phyloP scores from a whole-genome alignment of 92 coral and sea anemone genomes.

The Metridium senile region DNA sequence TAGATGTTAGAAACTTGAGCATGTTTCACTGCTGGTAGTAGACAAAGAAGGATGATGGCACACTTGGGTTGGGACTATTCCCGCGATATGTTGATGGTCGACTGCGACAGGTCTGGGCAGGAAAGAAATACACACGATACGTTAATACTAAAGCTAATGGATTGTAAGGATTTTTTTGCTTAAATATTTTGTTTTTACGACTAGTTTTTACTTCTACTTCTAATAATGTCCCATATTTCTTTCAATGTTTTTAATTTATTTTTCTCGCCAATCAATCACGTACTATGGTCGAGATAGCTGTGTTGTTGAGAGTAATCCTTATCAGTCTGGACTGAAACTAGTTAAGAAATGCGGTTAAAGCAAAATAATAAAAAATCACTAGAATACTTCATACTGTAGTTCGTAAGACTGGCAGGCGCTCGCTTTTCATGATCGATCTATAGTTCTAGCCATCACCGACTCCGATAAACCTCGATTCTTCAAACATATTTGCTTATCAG shows the following conservation, averaged over 20 bases:
- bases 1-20: conserved; percentile 92
- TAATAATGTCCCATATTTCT: neutral
- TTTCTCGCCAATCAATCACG: neutral
- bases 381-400: neutral
- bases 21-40: conserved; percentile 52
- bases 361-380: neutral
- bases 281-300: neutral
- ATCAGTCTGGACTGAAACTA: neutral
- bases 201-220: neutral
- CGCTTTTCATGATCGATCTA: no score
- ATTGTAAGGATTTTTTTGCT: neutral
- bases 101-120: conserved; percentile 41
- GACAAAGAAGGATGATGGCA: conserved; percentile 13
- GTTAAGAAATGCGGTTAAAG: conserved; percentile 10
- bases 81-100: conserved; percentile 69
- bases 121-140: conserved; percentile 5
- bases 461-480: neutral
- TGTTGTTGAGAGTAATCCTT: neutral
- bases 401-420: neutral
- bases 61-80: conserved; percentile 68
- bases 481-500: neutral
- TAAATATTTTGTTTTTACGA: neutral
- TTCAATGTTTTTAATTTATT: neutral
- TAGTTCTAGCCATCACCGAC: no score
- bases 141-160: neutral